Conservation (phyloP, 2,797 vertebrate species). For the Sebastes kiyomatsui region DNA sequence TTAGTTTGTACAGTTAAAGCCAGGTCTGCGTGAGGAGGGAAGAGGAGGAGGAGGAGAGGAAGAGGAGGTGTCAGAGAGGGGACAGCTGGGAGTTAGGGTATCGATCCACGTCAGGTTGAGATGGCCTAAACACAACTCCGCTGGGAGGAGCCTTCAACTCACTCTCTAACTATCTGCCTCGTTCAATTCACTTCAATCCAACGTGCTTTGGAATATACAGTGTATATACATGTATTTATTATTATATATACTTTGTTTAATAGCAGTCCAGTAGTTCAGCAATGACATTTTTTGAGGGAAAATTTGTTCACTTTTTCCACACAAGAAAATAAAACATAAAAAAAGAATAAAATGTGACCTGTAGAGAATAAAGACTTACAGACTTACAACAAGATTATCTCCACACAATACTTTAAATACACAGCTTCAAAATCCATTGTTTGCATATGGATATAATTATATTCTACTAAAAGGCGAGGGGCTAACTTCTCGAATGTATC, state of each 20-base stretch:
- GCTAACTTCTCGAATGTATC: neutral
- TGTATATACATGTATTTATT: neutral
- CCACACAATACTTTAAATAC: neutral
- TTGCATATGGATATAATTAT: neutral
- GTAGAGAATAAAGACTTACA: neutral
- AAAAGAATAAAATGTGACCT: neutral
- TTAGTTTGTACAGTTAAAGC: neutral
- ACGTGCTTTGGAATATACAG: neutral
- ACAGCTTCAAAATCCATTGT: neutral
- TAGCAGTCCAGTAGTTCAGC: neutral
- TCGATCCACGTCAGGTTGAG: constrained; percentile 51
- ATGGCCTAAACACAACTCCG: constrained; percentile 33
- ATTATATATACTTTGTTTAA: neutral
- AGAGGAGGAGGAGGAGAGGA: neutral
- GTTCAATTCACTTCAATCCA: neutral
- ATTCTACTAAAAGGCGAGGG: neutral
- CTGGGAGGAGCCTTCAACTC: constrained; percentile 30
- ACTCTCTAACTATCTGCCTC: neutral
- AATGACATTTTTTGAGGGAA: neutral
- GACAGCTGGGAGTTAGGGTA: constrained; percentile 37
- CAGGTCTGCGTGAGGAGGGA: constrained; percentile 1
- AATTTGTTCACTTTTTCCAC: neutral
- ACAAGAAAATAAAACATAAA: too few species aligned
- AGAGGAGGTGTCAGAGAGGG: constrained; percentile 27
- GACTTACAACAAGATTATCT: neutral